Evolutionary conservation across 2,797 vertebrate genomes (phyloP), one percentile per base, ranked within the genome.

Genomic region (Acrossocheilus wenchowensis): DNA sequence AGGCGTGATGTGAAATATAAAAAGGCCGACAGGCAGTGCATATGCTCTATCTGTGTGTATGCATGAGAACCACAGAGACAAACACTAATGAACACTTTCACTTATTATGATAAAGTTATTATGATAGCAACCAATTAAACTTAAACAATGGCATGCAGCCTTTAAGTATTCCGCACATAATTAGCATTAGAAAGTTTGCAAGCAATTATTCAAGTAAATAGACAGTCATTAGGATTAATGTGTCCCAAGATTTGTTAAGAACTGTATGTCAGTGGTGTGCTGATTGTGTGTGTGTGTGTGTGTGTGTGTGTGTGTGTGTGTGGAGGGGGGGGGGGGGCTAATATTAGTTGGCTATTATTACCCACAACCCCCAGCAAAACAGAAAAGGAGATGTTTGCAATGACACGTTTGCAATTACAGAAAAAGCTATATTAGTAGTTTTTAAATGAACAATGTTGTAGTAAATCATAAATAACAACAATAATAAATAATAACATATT

Each of bases 11-110:
- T 41, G 50, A 60, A 84, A 79, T 82, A 78, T 26, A 77, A 84
- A 84, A 89, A 83, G 81, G 75, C 30, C 36, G 77, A 69, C 4
- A n/a, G 45, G 39, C 60, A 62, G 64, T 11, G 82, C 81, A 66
- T 78, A 79, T 71, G 78, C 82, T 83, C 80, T 50, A 52, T 50
- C 75, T 50, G 83, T 73, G 50, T 86, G 57, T 82, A 52, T 77
- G 48, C 12, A 36, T 26, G 36, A 30, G 36, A n/a, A 26, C 2
- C 26, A 62, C 36, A 74, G 19, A 26, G 50, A 68, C 4, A 39
- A 57, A 17, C 43, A 39, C 66, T 30, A 50, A 17, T 64, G 17
- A 34, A 14, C 41, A 5, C 9, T 66, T 79, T 80, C 3, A 81
- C 19, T 57, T 23, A 57, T 57, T 57, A 57, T 23, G 54, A 72